These are phyloP conservation scores for Argyresthia albistria DNA, from an alignment of 2,888 invertebrate genomes.

Conservation along the genomic window DNA sequence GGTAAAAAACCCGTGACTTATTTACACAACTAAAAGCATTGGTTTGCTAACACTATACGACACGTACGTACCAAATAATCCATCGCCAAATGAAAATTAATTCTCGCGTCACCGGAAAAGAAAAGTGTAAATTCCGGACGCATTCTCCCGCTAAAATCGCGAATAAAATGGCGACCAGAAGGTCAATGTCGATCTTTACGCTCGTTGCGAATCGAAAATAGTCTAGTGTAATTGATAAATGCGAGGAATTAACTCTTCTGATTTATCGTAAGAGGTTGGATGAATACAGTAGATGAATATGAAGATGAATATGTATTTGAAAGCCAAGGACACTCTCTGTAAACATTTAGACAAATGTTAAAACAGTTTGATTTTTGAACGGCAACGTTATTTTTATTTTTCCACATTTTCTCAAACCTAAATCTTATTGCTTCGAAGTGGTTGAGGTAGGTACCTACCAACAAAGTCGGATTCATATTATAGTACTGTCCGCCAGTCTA, in stretches of 20 bases:
- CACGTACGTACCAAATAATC: neutral
- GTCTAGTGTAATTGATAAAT: conserved; percentile 1
- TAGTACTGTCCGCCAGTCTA: no score
- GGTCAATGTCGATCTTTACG: conserved; percentile 3
- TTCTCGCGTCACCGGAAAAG: neutral
- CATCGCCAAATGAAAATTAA: neutral
- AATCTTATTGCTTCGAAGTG: no score
- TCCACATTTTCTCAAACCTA: no score
- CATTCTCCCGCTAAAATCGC: no score
- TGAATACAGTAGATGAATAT: neutral
- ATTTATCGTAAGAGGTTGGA: neutral
- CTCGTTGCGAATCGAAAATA: neutral
- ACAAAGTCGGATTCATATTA: no score
- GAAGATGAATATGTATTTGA: neutral
- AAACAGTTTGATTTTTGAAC: neutral
- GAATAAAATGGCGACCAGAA: neutral
- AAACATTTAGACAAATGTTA: no score
- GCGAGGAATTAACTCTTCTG: neutral
- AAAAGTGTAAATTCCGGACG: neutral
- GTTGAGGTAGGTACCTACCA: no score
- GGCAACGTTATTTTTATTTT: neutral
- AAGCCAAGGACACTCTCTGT: neutral
- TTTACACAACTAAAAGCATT: no score
- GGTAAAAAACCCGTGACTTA: no score
- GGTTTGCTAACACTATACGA: no score